Base-by-base conservation (phyloP, 2,797 vertebrate species). In the Loriculus beryllinus region DNA sequence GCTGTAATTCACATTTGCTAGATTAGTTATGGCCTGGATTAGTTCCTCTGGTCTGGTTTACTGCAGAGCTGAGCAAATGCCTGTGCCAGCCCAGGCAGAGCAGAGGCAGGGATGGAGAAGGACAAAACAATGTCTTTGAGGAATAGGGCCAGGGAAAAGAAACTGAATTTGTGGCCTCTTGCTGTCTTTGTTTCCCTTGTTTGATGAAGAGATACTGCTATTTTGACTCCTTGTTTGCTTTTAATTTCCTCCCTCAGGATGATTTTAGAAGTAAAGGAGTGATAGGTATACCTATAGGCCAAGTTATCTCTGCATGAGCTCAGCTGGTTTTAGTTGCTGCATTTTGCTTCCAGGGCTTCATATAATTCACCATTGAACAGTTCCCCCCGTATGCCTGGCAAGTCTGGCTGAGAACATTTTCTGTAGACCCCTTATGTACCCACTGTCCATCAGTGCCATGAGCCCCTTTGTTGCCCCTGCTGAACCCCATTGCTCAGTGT, bases 1-100 rank as follows among this genome's bases (percentile, higher is more conserved):
- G 65, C 71, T 77, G 75, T 84, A 91, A 77, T 88, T 87, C 28
- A 2, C 68, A 83, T 95, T 86, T 94, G 45, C 59, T 69, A 65
- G 63, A 93, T 94, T 81, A 86, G 65, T 93, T 91, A 83, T 80
- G 88, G 70, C 59, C 80, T 79, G 85, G 54, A 83, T 94, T 96
- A 91, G 49, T 84, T 93, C 47, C 70, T 42, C 33, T 31, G 39
- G 72, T 81, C 29, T 1, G 3, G 31, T 49, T 81, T 52, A 45
- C 76, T 3, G 8, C 85, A 91, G 74, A 76, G 49, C 76, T 75
- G 76, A 81, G 77, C 72, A 83, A 86, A 86, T 40, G 59, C 74
- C 91, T 75, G 69, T 81, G 72, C 82, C 76, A 75, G 79, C 49
- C 49, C 80, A 40, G 47, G 37, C 82, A 94, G 79, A 85, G 86